phyloP scores from a whole-genome alignment of 2,888 invertebrate genomes.

The Toxonevra muliebris region DNA sequence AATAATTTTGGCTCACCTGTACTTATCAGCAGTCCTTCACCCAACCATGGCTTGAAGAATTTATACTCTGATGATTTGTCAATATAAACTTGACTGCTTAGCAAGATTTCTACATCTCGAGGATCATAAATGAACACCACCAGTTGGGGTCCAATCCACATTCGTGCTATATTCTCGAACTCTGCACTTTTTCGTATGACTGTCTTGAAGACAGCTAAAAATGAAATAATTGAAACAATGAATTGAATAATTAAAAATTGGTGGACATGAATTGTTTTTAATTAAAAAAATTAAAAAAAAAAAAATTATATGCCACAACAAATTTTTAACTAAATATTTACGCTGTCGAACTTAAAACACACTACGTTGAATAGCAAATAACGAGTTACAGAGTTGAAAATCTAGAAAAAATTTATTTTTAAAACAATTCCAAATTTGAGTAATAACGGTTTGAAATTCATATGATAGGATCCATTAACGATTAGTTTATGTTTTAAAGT shows the following conservation, averaged over 20 bases:
- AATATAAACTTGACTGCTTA: conserved; percentile 82
- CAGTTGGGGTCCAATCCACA: conserved; percentile 83
- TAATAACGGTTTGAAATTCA: background rate
- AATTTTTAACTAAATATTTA: no score
- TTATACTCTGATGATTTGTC: conserved; percentile 82
- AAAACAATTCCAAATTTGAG: background rate
- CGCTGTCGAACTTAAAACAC: no score
- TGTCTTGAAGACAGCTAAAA: conserved; percentile 75
- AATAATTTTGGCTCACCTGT: conserved; percentile 69
- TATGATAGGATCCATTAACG: background rate
- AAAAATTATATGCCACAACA: no score
- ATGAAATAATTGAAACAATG: conserved; percentile 7
- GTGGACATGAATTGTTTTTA: no score
- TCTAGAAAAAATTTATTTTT: no score
- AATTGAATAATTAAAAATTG: background rate
- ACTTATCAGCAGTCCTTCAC: conserved; percentile 82
- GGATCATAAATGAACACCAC: conserved; percentile 79
- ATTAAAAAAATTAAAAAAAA: no score
- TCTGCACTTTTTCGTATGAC: conserved; percentile 65
- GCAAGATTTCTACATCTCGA: conserved; percentile 78
- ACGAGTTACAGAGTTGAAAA: no score
- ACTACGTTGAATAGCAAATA: no score
- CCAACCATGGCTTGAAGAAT: conserved; percentile 86
- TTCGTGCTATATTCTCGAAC: conserved; percentile 71
- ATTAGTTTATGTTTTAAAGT: no score